These are phyloP conservation scores for Clinocottus analis DNA, from an alignment of 2,113 vertebrate genomes.

Conservation along the genomic window DNA sequence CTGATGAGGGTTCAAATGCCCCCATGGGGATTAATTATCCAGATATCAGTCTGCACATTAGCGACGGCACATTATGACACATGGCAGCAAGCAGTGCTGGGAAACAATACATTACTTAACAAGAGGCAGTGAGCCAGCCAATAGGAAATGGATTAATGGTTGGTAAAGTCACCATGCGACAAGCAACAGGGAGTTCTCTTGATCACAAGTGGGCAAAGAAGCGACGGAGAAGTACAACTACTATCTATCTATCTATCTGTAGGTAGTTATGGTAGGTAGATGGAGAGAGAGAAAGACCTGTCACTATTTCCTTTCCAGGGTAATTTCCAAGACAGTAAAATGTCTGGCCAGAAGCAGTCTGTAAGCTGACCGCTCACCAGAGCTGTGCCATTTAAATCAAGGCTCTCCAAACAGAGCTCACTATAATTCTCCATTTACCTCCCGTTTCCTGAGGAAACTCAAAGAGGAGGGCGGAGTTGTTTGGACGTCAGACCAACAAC, in stretches of 20 bases:
- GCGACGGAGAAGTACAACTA: too few relatives aligned
- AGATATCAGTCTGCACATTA: slow-evolving; percentile 8
- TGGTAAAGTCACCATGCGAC: too few relatives aligned
- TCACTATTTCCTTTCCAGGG: slow-evolving; percentile 27
- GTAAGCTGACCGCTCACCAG: slow-evolving; percentile 40
- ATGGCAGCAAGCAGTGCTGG: slow-evolving; percentile 22
- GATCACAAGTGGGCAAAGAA: too few relatives aligned
- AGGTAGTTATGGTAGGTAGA: too few relatives aligned
- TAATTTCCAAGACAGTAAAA: slow-evolving; percentile 54
- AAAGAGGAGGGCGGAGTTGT: slow-evolving; percentile 17
- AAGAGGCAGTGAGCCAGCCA: too few relatives aligned
- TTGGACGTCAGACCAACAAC: slow-evolving; percentile 27
- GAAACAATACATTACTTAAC: too few relatives aligned
- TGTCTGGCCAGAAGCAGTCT: slow-evolving; percentile 46
- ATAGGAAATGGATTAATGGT: too few relatives aligned
- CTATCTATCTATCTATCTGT: too few relatives aligned
- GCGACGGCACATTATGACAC: slow-evolving; percentile 22
- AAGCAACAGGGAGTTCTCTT: too few relatives aligned
- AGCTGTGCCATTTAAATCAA: slow-evolving; percentile 49
- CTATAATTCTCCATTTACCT: slow-evolving; percentile 27
- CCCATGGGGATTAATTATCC: background rate
- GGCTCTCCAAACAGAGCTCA: slow-evolving; percentile 34
- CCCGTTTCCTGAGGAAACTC: slow-evolving; percentile 44
- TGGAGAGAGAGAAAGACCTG: background rate
- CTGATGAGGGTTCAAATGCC: slow-evolving; percentile 4